Conservation (phyloP, 1,140 invertebrate genomes). For the Aphelenchoides avenae region DNA sequence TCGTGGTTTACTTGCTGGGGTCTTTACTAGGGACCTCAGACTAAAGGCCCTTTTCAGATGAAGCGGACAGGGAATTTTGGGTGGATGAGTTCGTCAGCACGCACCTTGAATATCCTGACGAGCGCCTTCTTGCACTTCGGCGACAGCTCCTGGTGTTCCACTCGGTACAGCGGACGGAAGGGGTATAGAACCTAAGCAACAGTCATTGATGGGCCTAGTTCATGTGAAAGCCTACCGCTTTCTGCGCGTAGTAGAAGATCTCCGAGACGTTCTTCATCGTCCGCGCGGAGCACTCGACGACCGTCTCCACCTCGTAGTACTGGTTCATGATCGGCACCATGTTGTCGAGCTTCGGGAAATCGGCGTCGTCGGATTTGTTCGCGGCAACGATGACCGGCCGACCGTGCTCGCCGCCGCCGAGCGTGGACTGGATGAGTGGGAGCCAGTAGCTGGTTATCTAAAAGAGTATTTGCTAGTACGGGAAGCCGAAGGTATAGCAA, state of each 20-base stretch:
- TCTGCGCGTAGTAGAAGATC: constrained; percentile 99
- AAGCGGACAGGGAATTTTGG: too few species aligned
- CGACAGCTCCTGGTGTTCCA: constrained; percentile 92
- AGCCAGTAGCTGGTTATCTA: constrained; percentile 83
- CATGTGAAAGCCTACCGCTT: constrained; percentile 67
- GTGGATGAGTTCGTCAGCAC: too few species aligned
- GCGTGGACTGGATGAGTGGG: constrained; percentile 76
- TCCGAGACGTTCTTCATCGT: constrained; percentile 96
- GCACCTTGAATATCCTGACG: constrained; percentile 87
- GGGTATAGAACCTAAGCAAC: constrained; percentile 76
- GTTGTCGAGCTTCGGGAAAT: constrained; percentile 46
- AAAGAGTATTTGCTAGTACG: constrained; percentile 27
- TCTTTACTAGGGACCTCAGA: too few species aligned
- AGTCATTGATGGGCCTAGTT: not conserved
- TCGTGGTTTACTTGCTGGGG: too few species aligned
- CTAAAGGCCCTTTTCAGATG: too few species aligned
- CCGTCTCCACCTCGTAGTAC: constrained; percentile 95
- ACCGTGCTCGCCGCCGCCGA: constrained; percentile 68
- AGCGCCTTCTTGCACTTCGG: constrained; percentile 85
- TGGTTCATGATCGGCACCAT: constrained; percentile 78
- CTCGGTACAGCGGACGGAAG: constrained; percentile 86
- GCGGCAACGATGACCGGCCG: constrained; percentile 88
- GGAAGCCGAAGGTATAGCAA: constrained; percentile 1
- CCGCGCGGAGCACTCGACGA: constrained; percentile 97
- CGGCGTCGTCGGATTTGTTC: constrained; percentile 80